Conservation (phyloP, 2,797 vertebrate species). For the Graptemys geographica region DNA sequence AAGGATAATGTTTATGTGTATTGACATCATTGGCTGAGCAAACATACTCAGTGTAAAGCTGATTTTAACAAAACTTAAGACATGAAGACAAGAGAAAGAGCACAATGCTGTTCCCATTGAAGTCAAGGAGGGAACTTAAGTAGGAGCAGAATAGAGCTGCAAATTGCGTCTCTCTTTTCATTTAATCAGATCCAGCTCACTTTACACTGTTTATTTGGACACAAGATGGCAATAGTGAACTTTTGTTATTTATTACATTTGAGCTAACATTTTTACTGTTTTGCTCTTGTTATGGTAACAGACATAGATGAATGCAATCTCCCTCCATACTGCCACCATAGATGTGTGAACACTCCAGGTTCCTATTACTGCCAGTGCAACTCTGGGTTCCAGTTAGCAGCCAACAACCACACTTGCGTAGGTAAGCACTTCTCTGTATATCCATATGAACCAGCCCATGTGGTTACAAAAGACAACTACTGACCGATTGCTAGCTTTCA, state of each 20-base stretch:
- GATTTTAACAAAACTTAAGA: not conserved
- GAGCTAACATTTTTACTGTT: not conserved
- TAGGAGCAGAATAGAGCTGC: not conserved
- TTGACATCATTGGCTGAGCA: not conserved
- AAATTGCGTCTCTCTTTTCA: not conserved
- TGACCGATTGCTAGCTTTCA: accelerated
- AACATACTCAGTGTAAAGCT: not conserved
- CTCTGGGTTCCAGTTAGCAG: constrained; percentile 90
- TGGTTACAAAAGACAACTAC: no score
- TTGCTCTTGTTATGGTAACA: constrained; percentile 69
- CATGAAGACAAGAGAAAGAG: not conserved
- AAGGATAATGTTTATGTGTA: not conserved
- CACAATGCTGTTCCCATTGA: not conserved
- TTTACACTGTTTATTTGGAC: not conserved
- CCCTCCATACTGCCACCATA: constrained; percentile 93
- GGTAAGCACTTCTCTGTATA: constrained; percentile 83
- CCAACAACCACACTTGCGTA: constrained; percentile 95
- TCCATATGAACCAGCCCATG: not conserved
- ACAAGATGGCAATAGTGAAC: not conserved
- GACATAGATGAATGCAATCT: constrained; percentile 93
- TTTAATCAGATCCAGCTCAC: not conserved
- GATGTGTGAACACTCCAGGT: constrained; percentile 93
- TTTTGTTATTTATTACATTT: not conserved
- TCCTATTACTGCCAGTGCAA: constrained; percentile 97
- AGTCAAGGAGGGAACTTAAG: not conserved